Percentiles rank a stretch among this genome's conserved stretches.
phyloP scores from a whole-genome alignment of 1,140 invertebrate genomes.

The Drosophila kikkawai region DNA sequence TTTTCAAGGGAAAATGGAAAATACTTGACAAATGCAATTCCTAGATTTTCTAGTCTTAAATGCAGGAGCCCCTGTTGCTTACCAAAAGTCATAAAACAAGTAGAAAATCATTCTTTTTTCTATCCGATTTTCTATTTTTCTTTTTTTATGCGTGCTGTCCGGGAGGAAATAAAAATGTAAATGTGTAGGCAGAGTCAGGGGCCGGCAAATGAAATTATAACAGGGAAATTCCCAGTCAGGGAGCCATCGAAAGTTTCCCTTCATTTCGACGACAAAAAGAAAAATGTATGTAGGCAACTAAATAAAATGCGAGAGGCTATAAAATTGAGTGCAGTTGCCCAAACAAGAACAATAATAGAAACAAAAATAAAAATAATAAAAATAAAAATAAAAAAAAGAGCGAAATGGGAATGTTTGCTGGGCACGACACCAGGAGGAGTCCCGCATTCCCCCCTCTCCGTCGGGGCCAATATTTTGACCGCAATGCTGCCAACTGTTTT shows the following conservation, averaged over 20 bases:
- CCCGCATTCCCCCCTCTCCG: not conserved
- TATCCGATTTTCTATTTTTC: not conserved
- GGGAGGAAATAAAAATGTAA: conserved; percentile 79
- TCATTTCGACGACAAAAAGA: not conserved
- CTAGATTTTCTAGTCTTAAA: conserved; percentile 24
- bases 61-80: conserved; percentile 4
- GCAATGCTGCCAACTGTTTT: conserved; percentile 61
- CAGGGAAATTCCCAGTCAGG: conserved; percentile 28
- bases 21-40: conserved; percentile 59
- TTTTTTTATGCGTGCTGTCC: conserved; percentile 28
- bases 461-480: conserved; percentile 15
- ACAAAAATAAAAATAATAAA: conserved; percentile 2
- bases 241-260: conserved; percentile 23
- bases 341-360: conserved; percentile 47
- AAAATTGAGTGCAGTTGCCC: conserved; percentile 75
- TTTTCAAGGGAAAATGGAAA: not conserved
- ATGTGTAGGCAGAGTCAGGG: conserved; percentile 68
- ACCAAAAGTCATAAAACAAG: conserved; percentile 58
- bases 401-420: conserved; percentile 65
- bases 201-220: conserved; percentile 76
- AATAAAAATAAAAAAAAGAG: not conserved
- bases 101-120: conserved; percentile 29
- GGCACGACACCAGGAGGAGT: conserved; percentile 37
- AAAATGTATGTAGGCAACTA: conserved; percentile 31
- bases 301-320: conserved; percentile 71